Evolutionary conservation across 2,888 invertebrate species (phyloP).

Genomic region (Syritta pipiens): DNA sequence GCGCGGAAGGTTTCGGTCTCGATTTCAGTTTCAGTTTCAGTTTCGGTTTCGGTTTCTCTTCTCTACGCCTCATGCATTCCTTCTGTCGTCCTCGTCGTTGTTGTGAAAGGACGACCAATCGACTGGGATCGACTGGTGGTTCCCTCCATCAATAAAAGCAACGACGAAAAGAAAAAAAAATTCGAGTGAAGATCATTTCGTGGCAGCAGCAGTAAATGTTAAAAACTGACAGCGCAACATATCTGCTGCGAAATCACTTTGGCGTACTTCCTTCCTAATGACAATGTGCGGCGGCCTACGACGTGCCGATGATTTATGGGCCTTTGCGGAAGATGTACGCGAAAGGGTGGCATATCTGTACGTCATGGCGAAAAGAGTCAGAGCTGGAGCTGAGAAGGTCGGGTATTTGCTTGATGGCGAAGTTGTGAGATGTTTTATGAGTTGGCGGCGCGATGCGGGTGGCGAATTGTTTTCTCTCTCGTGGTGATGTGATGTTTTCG

Average conservation of each 20-base stretch:
- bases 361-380: constrained; percentile 5
- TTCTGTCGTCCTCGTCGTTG: constrained; percentile 30
- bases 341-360: constrained; percentile 26
- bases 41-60: constrained; percentile 28
- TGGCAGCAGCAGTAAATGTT: constrained; percentile 7
- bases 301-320: constrained; percentile 58
- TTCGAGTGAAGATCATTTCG: constrained; percentile 20
- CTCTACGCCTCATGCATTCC: constrained; percentile 36
- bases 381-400: constrained; percentile 8
- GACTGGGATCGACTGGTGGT: constrained; percentile 2
- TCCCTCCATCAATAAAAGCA: constrained; percentile 20
- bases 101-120: background rate
- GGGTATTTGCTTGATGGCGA: too few species aligned
- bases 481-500: too few species aligned
- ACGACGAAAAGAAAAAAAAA: background rate
- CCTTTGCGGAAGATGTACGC: constrained; percentile 23
- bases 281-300: constrained; percentile 58
- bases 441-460: constrained; percentile 56
- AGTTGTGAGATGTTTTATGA: constrained; percentile 57
- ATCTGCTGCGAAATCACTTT: constrained; percentile 61
- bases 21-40: constrained; percentile 22
- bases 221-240: constrained; percentile 35
- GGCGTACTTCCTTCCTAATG: constrained; percentile 67
- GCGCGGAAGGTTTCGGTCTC: constrained; percentile 29
- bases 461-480: constrained; percentile 38